These are phyloP conservation scores for Zaprionus nigranus DNA, from an alignment of 1,140 invertebrate species.

Conservation along the genomic window DNA sequence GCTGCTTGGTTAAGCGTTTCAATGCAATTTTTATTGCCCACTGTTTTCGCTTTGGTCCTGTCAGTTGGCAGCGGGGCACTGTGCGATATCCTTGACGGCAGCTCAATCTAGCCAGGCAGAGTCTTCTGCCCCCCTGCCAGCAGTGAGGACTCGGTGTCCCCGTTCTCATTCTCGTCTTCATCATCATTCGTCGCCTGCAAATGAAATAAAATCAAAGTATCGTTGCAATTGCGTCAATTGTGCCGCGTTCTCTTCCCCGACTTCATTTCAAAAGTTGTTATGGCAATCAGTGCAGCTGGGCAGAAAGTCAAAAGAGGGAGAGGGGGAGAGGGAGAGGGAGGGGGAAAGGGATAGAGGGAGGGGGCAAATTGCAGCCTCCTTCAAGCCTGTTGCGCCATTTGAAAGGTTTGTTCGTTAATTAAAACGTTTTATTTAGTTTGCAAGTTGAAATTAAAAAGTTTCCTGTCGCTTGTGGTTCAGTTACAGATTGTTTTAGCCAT, in stretches of 20 bases:
- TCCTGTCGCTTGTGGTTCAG: neutral
- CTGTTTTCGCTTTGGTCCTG: slow-evolving; percentile 67
- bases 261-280: slow-evolving; percentile 81
- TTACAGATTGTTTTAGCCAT: neutral
- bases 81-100: neutral
- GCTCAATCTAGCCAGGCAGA: neutral
- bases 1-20: slow-evolving; percentile 81
- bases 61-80: slow-evolving; percentile 32
- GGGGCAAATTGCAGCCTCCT: neutral
- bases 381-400: slow-evolving; percentile 18
- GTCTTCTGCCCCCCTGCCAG: too few relatives aligned
- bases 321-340: neutral
- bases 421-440: slow-evolving; percentile 10
- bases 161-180: slow-evolving; percentile 1
- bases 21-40: slow-evolving; percentile 82
- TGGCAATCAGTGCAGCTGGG: slow-evolving; percentile 73
- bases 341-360: neutral
- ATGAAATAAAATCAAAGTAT: slow-evolving; percentile 83
- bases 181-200: slow-evolving; percentile 57
- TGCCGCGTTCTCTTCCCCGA: slow-evolving; percentile 26
- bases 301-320: neutral
- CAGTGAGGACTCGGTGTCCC: too few relatives aligned
- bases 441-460: neutral
- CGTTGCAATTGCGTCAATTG: slow-evolving; percentile 79
- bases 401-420: slow-evolving; percentile 1